Evolutionary conservation across 2,113 vertebrate species (phyloP), one percentile per base, ranked within the genome.

Genomic region (Gavia stellata): DNA sequence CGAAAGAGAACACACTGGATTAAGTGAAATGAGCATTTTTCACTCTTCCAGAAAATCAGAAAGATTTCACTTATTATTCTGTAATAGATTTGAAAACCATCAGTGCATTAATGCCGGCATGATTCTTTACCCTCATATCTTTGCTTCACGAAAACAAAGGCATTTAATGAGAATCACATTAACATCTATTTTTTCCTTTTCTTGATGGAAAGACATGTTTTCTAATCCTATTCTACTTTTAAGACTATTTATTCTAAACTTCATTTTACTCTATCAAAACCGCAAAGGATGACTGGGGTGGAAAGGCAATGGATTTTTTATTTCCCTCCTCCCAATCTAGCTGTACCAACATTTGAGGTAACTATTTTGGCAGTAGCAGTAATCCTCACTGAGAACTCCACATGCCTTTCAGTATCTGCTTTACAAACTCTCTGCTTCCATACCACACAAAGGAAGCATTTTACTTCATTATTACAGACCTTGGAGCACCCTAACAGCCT

Each of bases 301-400:
- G 34, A 34, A 45, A 47, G 50, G 14, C 28, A 61, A 14, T 28
- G 8, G 45, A 29, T 17, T 36, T 29, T 31, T 66, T 87, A 38
- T 53, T 28, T 23, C 29, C 4, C 24, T 3, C 16, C 11, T 3
- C 18, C 17, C 4, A 0, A 26, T 29, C n/a, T 8, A 40, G 38
- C 10, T 34, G 15, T 6, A 10, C 49, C 70, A 52, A 31, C 3
- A 50, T 10, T 19, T 14, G 1, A 56, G 25, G 7, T n/a, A 34
- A 38, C 31, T 50, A 6, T 38, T 88, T 8, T 36, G 33, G 66
- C 62, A 68, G 14, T 1, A 55, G 62, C 40, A 38, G 8, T 40
- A 83, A 80, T 3, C 36, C 84, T 81, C 29, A 25, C 33, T 1
- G 1, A 31, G 49, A 63, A 6, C 50, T 34, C 58, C 11, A 7